Conservation (phyloP, 2,888 invertebrate species). For the Coenonympha arcania region DNA sequence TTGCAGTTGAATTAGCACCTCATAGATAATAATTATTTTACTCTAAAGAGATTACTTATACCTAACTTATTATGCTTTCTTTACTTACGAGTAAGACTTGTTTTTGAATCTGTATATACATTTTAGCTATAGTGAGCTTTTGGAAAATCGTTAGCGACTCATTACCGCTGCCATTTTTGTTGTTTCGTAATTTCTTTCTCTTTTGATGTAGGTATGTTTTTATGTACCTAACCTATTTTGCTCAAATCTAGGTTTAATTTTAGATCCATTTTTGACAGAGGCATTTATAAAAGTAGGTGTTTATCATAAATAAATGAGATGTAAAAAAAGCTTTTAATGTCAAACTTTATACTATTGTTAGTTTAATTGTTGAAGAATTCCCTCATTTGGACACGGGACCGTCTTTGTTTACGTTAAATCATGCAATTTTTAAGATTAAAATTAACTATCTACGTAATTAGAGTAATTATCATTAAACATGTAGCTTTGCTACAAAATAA, state of each 20-base stretch:
- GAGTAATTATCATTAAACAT: too few species aligned
- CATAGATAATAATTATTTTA: too few species aligned
- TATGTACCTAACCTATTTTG: slow-evolving; percentile 1
- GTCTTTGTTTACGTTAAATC: too few species aligned
- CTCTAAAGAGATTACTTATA: background rate
- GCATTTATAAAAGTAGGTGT: background rate
- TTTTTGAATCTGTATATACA: background rate
- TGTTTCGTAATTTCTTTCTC: background rate
- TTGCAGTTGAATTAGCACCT: too few species aligned
- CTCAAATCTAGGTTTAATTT: background rate
- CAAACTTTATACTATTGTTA: too few species aligned
- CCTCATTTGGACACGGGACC: too few species aligned
- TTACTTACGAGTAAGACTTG: background rate
- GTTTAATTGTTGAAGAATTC: too few species aligned
- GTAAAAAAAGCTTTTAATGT: too few species aligned
- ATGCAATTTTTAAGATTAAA: too few species aligned
- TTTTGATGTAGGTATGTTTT: background rate
- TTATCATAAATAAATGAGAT: background rate
- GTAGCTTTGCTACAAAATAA: too few species aligned
- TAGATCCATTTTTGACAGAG: background rate
- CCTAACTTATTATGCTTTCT: too few species aligned
- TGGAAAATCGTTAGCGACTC: background rate
- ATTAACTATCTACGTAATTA: too few species aligned
- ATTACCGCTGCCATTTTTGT: background rate
- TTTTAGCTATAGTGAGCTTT: background rate